Base-by-base conservation (phyloP, 2,113 vertebrate species). In the Melanocharis versteri region DNA sequence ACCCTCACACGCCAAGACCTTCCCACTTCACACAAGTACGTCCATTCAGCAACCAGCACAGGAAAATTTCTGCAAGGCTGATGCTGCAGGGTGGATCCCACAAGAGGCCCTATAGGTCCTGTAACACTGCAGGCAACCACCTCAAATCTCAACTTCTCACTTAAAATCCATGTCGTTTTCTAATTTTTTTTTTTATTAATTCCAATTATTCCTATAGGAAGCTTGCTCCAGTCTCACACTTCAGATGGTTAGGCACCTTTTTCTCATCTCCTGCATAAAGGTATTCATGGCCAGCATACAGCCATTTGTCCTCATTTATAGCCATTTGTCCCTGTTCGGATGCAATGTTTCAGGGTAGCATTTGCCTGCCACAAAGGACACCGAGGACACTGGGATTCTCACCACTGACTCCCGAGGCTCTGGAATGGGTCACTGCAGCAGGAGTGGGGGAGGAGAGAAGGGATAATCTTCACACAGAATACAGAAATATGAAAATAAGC, bases 401-500 rank as follows among this genome's bases (percentile, higher is more conserved):
- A 3, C 54, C 35, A 11, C 1, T 62, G 60, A 50, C 64, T 87
- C 71, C 45, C 40, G 80, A 57, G 37, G 35, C 80, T 71, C 60
- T 86, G 70, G 44, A 84, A 54, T 9, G 57, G 58, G 86, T 60
- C 65, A 66, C 13, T 60, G 73, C 6, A 5, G 53, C 20, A 50
- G 17, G 27, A 61, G 15, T 3, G 12, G 39, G 27, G 37, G 53
- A 70, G 20, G 21, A 45, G 13, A 50, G 40, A 44, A 51, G 42
- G 31, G 27, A 75, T 87, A 53, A 93, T 81, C 62, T 70, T 81
- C 45, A 31, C 15, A 30, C 11, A 44, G 56, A 76, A 93, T 28
- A 51, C 42, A 89, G 89, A 95, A 89, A 73, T 82, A 51, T 17
- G 76, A 87, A 84, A 95, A 96, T 96, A 97, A 96, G 94, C 53